Evolutionary conservation across 2,113 vertebrate species (phyloP).

Genomic region (Macaca nemestrina): DNA sequence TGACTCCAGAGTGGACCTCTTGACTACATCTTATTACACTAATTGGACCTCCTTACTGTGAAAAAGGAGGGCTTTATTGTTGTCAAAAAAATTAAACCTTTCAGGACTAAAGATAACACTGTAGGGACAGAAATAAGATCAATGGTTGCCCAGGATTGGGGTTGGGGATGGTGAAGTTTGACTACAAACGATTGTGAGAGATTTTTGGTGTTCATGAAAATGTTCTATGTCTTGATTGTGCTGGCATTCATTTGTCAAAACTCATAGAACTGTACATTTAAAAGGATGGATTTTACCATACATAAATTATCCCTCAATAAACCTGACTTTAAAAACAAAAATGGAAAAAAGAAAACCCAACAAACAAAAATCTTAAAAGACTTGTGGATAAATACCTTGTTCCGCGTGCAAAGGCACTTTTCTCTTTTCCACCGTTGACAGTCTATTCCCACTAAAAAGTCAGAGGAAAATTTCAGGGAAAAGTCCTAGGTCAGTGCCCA

Average conservation of each 20-base stretch:
- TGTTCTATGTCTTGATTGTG: neutral
- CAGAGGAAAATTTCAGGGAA: neutral
- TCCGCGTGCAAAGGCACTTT: neutral
- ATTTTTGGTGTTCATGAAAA: neutral
- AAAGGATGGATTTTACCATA: neutral
- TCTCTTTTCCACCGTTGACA: neutral
- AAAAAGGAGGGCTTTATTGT: neutral
- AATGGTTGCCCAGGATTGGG: neutral
- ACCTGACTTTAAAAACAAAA: neutral
- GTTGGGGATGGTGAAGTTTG: accelerated
- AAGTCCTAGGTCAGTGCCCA: neutral
- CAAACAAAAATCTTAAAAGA: neutral
- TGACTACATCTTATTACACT: neutral
- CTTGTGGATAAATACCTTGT: neutral
- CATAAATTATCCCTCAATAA: neutral
- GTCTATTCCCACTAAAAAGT: neutral
- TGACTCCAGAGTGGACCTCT: neutral
- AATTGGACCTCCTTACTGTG: neutral
- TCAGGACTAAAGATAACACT: neutral
- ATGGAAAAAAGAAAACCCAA: neutral
- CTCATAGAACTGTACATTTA: neutral
- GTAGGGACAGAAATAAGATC: neutral
- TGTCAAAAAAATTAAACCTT: neutral
- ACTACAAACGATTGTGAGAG: neutral
- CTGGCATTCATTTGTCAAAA: neutral